Evolutionary conservation across 2,888 invertebrate genomes (phyloP), one percentile per base, ranked within the genome.

Genomic region (Sturmia bella): DNA sequence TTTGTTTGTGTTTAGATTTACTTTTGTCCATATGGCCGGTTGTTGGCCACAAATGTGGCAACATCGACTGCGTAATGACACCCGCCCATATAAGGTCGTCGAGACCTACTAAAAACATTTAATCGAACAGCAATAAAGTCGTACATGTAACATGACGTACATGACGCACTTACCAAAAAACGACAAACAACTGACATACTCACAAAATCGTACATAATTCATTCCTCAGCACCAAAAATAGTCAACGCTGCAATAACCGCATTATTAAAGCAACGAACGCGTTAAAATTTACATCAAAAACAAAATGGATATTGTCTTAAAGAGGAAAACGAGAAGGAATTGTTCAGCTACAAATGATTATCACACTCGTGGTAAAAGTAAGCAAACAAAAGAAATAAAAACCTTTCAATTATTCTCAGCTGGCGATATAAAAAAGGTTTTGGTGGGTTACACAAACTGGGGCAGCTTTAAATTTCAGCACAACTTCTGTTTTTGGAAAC

Each of bases 61-160:
- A 75, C 45, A 79, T 54, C 77, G 78, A 79, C 83, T 75, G 75
- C 83, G 75, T 80, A 82, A 82, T 82, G 78, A 82, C 82, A 82
- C 78, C 82, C 82, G 82, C 78, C 82, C 82, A 78, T 78, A 82
- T 82, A 82, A 82, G 82, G 82, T 70, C 66, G 70, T 41, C 52
- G 61, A 82, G 82, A 82, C 78, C 82, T 82, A 82, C 82, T 82
- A 82, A 78, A 69, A 76, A 68, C 76, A 70, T 68, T 68, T 76
- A 70, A 74, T 74, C 68, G 61, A 45, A 68, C 66, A 74, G 75
- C 78, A 78, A 70, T 73, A 73, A 63, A 76, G 69, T 69, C 69
- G 48, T 70, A 78, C 82, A 82, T 82, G 74, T 82, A 70, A 82
- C 74, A 82, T 74, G 69, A 73, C 82, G 70, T 64, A 80, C 80